Base-by-base conservation (phyloP, 1,140 invertebrate genomes). In the Panagrolaimus sp. region DNA sequence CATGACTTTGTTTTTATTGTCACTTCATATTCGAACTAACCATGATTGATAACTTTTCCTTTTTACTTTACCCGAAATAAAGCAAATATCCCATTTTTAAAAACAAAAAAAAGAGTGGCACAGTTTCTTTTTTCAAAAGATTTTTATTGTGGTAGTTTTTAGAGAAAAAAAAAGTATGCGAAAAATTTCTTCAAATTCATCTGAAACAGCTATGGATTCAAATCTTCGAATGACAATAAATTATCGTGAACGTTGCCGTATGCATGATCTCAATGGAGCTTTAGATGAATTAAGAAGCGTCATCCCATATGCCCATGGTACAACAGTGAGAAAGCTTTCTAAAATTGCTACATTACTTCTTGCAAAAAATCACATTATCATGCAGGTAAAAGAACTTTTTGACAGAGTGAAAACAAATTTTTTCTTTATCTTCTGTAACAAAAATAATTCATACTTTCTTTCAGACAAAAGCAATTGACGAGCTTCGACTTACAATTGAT, bases 221-320 rank as follows among this genome's bases (percentile, higher is more conserved):
- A 69, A 48, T 42, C 13, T 16, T 25, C 73, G 93, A 63, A 85
- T 96, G 70, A 95, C 93, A 78, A 96, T 96, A 70, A 96, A 96
- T 84, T 93, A 92, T 0, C 86, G 93, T 47, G 93, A 97, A 83
- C 86, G 93, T 43, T 86, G 93, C 80, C 87, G 93, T 80, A 97
- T 97, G 94, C 94, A 97, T 82, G 94, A 97, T 87, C 85, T 97
- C 76, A 97, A 97, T 81, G 92, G 95, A 83, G 94, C 94, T 0
- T 85, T 97, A 45, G 94, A 97, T 81, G 93, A 96, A 83, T 87
- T 97, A 8, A 88, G 93, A 14, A 88, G 89, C 63, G 92, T 96
- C 7, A 83, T 82, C 53, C 80, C 80, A 5, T 82, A 82, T 64
- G 78, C 79, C 16, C 78, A 82, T 45, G 81, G 94, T 13, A 94